phyloP scores from a whole-genome alignment of 2,113 vertebrate genomes.

The Myodes glareolus region DNA sequence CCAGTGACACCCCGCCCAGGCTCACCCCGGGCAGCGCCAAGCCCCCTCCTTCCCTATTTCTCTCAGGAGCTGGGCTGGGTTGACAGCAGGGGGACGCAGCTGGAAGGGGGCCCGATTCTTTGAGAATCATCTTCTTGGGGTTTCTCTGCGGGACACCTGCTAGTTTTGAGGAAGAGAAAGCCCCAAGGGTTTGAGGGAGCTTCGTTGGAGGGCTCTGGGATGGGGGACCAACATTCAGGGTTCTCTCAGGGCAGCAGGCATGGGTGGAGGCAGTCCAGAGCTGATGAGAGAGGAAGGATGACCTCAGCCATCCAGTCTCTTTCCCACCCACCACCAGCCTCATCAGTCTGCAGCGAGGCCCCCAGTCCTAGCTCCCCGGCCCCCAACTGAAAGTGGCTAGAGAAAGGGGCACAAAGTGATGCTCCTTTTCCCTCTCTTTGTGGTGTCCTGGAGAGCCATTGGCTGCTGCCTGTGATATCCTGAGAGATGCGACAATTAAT shows the following conservation, averaged over 20 bases:
- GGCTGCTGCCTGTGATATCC: slow-evolving; percentile 96
- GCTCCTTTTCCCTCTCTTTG: slow-evolving; percentile 78
- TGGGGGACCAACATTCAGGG: background rate
- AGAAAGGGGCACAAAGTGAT: slow-evolving; percentile 22
- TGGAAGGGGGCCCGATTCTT: background rate
- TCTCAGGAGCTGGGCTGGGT: background rate
- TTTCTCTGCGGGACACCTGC: background rate
- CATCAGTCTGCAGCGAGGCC: background rate
- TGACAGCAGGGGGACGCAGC: background rate
- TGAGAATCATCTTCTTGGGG: background rate
- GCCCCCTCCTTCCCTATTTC: slow-evolving; percentile 23
- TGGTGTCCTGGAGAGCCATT: slow-evolving; percentile 91
- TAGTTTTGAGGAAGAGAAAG: background rate
- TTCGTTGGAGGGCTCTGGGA: background rate
- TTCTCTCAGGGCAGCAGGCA: background rate
- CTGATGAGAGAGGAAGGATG: background rate
- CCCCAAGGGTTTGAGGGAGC: background rate
- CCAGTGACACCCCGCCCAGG: slow-evolving; percentile 70
- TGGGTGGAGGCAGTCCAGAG: background rate
- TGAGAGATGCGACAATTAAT: slow-evolving; percentile 99
- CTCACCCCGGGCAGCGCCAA: slow-evolving; percentile 51
- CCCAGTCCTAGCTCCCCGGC: background rate
- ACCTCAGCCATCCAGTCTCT: no score
- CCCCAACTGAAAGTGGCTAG: slow-evolving; percentile 22
- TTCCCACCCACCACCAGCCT: background rate